Evolutionary conservation across 2,797 vertebrate genomes (phyloP).

Genomic region (Champsocephalus esox): DNA sequence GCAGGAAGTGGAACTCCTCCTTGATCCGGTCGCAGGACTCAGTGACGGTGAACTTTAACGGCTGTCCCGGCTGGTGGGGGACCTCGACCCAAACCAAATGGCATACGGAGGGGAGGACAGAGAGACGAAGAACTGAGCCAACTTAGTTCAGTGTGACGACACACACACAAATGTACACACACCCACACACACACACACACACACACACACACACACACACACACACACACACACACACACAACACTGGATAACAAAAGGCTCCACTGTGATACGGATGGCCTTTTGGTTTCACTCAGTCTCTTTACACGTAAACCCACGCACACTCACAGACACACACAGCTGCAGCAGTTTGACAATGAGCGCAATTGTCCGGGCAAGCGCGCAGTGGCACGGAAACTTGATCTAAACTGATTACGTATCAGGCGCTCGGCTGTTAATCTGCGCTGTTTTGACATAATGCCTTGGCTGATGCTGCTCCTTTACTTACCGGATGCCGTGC

Average conservation of each 20-base stretch:
- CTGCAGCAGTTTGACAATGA: slow-evolving; percentile 73
- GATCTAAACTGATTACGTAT: slow-evolving; percentile 75
- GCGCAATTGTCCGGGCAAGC: slow-evolving; percentile 72
- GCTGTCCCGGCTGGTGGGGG: slow-evolving; percentile 94
- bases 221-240: slow-evolving; percentile 9
- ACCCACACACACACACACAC: no score
- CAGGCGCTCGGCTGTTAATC: slow-evolving; percentile 62
- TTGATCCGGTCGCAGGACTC: slow-evolving; percentile 98
- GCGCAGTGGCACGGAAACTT: slow-evolving; percentile 77
- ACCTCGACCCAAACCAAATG: slow-evolving; percentile 83
- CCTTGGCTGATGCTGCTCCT: slow-evolving; percentile 18
- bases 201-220: slow-evolving; percentile 7
- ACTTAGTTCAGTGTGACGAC: slow-evolving; percentile 65
- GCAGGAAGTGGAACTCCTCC: slow-evolving; percentile 97
- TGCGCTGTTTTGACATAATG: slow-evolving; percentile 57
- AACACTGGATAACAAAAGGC: slow-evolving; percentile 69
- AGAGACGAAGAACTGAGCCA: slow-evolving; percentile 68
- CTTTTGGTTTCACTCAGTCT: slow-evolving; percentile 57
- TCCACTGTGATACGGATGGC: slow-evolving; percentile 60
- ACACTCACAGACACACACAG: slow-evolving; percentile 55
- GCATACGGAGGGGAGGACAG: slow-evolving; percentile 19
- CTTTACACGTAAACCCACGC: slow-evolving; percentile 50
- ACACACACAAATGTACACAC: not conserved
- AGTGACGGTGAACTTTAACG: slow-evolving; percentile 96
- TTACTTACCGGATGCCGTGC: slow-evolving; percentile 94